Conservation (phyloP, 2,888 invertebrate genomes). For the Hirtodrosophila confusa region DNA sequence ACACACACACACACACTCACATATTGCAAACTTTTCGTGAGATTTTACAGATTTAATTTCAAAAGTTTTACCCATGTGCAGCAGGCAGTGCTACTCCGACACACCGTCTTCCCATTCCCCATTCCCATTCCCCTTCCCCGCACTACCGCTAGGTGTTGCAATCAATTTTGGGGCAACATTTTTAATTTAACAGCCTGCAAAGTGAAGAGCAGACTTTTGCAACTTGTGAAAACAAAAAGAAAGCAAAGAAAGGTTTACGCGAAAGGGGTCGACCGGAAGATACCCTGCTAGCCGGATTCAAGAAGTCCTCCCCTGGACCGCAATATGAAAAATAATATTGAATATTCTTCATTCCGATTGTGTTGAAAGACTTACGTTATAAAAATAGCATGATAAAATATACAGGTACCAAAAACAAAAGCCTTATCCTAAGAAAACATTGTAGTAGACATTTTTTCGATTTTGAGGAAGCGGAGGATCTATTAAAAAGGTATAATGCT, state of each 20-base stretch:
- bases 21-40: conserved; percentile 45
- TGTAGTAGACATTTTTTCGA: too few relatives aligned
- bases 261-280: too few relatives aligned
- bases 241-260: not conserved
- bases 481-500: too few relatives aligned
- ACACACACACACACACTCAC: conserved; percentile 14
- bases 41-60: conserved; percentile 70
- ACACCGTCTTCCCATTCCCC: not conserved
- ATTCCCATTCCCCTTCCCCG: not conserved
- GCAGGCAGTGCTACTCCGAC: not conserved
- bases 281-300: too few relatives aligned
- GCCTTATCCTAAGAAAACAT: too few relatives aligned
- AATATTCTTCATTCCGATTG: too few relatives aligned
- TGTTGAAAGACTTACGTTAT: too few relatives aligned
- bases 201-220: conserved; percentile 22
- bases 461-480: too few relatives aligned
- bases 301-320: too few relatives aligned
- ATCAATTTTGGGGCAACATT: conserved; percentile 59
- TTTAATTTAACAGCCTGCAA: conserved; percentile 63
- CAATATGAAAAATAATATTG: too few relatives aligned
- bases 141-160: conserved; percentile 56
- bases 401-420: too few relatives aligned
- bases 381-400: too few relatives aligned
- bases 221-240: conserved; percentile 19
- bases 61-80: conserved; percentile 62